Conservation (phyloP, 2,888 invertebrate species). For the Coleophora flavipennella region DNA sequence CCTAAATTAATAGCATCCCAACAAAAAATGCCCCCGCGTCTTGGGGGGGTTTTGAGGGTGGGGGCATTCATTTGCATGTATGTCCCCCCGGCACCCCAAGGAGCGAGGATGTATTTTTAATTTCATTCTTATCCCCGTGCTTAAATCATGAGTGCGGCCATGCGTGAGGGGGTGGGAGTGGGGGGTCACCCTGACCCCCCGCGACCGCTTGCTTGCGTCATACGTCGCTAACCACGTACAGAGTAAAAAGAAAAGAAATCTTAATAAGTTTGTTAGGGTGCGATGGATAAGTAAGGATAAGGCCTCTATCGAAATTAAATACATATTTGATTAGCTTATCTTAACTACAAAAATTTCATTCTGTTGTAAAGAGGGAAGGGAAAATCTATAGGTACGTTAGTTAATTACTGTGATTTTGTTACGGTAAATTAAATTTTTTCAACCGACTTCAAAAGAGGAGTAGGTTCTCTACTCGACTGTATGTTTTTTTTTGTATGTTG, state of each 20-base stretch:
- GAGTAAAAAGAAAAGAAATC: slow-evolving; percentile 72
- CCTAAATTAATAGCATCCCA: slow-evolving; percentile 72
- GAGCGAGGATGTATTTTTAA: slow-evolving; percentile 71
- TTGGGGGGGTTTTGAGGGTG: slow-evolving; percentile 42
- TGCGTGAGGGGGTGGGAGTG: slow-evolving; percentile 59
- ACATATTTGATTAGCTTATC: no score
- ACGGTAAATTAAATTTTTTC: no score
- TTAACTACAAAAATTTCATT: no score
- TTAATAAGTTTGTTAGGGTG: slow-evolving; percentile 73
- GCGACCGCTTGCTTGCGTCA: slow-evolving; percentile 66
- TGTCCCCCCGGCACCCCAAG: slow-evolving; percentile 69
- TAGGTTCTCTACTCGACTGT: no score
- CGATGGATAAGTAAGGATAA: slow-evolving; percentile 41
- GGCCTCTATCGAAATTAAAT: slow-evolving; percentile 8
- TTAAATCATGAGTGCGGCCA: slow-evolving; percentile 73
- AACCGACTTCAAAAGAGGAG: no score
- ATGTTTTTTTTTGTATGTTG: no score
- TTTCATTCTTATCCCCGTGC: slow-evolving; percentile 73
- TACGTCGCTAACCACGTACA: slow-evolving; percentile 72
- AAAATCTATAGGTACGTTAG: no score
- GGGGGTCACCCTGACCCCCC: slow-evolving; percentile 29
- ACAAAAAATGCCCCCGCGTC: slow-evolving; percentile 69
- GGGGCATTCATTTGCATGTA: slow-evolving; percentile 65
- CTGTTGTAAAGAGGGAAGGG: no score
- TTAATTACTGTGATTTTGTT: no score